Base-by-base conservation (phyloP, 1,140 invertebrate species). In the Drosophila pseudoobscura region DNA sequence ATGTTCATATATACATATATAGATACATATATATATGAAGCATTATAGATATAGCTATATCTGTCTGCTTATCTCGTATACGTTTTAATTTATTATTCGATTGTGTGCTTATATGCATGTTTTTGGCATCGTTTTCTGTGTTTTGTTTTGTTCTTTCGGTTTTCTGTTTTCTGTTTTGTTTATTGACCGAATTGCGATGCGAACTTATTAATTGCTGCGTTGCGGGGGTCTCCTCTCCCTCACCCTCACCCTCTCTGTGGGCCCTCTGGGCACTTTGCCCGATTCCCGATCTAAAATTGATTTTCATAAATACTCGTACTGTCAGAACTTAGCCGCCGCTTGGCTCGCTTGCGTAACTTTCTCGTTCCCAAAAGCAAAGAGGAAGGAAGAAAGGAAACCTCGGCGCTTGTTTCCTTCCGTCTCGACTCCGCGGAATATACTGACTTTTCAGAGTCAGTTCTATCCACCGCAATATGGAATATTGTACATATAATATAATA, bases 151-250 rank as follows among this genome's bases (percentile, higher is more conserved):
- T 66, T 62, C 77, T 83, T 83, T 80, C 63, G 58, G 52, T 44
- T 56, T 15, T 17, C 17, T 17, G 17, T 17, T 17, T 57, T 78
- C 55, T 77, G 71, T 79, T 78, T 62, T 54, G 59, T 75, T 83
- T 83, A 83, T 83, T 85, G 75, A 80, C 53, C 79, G 80, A 84
- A 84, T 75, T 75, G 79, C 73, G 80, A 51, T 75, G 79, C 73
- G 80, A 51, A 73, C 64, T 83, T 84, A 83, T 84, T 83, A 84
- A 84, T 79, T 79, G 71, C 53, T 59, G 58, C 61, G 65, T 57
- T 64, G 35, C 15, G 59, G 61, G 7, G 29, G 29, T 31, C 31
- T 31, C 3, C 31, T 31, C 8, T 39, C 69, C 50, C 54, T 59
- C 62, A 22, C 57, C 55, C 52, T 60, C 43, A 9, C 3, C 20